Evolutionary conservation across 2,888 invertebrate species (phyloP).

Genomic region (Hyposoter didymator): DNA sequence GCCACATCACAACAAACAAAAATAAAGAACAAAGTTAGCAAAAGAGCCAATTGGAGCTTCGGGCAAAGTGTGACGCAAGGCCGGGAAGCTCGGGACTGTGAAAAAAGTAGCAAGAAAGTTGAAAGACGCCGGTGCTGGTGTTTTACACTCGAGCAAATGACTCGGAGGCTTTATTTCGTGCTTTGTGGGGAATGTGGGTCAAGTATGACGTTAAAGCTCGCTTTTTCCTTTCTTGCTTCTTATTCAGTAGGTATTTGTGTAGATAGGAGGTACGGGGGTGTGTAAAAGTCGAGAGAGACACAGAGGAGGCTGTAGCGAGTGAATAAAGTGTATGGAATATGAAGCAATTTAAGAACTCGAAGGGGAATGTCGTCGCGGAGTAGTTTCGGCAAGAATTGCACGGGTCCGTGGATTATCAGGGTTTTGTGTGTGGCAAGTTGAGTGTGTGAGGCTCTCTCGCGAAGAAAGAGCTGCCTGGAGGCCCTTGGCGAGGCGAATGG

Average conservation of each 20-base stretch:
- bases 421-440: constrained; percentile 31
- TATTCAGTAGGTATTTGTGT: constrained; percentile 12
- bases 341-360: constrained; percentile 33
- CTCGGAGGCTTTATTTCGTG: constrained; percentile 41
- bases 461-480: constrained; percentile 35
- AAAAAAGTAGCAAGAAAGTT: constrained; percentile 24
- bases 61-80: background rate
- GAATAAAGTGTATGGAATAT: background rate
- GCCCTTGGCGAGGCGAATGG: constrained; percentile 57
- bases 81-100: too few species aligned
- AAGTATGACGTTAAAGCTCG: constrained; percentile 39
- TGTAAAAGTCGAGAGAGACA: background rate
- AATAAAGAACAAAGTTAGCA: background rate
- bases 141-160: constrained; percentile 44
- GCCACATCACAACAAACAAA: background rate
- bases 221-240: constrained; percentile 39
- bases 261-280: background rate
- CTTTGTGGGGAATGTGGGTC: constrained; percentile 46
- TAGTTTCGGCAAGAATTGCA: constrained; percentile 41
- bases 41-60: constrained; percentile 15
- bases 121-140: constrained; percentile 26
- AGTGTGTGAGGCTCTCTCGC: constrained; percentile 14
- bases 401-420: constrained; percentile 41
- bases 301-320: background rate
- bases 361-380: constrained; percentile 19